Base-by-base conservation (phyloP, 2,888 invertebrate genomes). In the Drosophila nr. perissopoda region DNA sequence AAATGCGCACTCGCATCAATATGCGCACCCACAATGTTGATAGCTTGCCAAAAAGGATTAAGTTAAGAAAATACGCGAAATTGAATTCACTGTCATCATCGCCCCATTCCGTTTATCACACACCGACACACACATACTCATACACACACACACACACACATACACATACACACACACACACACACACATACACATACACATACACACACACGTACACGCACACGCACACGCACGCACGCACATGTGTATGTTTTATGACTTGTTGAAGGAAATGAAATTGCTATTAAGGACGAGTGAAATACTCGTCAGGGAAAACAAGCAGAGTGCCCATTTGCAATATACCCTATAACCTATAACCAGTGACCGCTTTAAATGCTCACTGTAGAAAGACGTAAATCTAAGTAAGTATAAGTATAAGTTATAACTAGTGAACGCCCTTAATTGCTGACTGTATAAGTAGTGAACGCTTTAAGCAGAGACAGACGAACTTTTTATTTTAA, bases 51-150 rank as follows among this genome's bases (percentile, higher is more conserved):
- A 78, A 75, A 83, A 80, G 75, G 82, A 82, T 83, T 82, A 83
- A 78, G 83, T 83, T 73, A 80, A 73, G 82, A 81, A 76, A 78
- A 75, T 78, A 71, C 82, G 78, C 80, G 78, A 89, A 89, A 89
- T 89, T 87, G 84, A 89, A 86, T 89, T 82, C 82, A 60, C 73
- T 73, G 64, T 73, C 62, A 64, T 66, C 61, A 48, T 59, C 60
- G 38, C 49, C 45, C 36, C 45, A 29, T 54, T 36, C 63, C 42
- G 36, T 40, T 57, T 40, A 16, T 34, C 38, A 13, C 58, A 34
- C 31, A 4, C 18, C 36, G 33, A 34, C 42, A 29, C 29, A 16
- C 51, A 49, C 29, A 25, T 45, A 25, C 45, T 45, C 6, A 11
- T 53, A 21, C 45, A 29, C 25, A 4, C 11, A 33, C 33, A 33